Base-by-base conservation (phyloP, 2,113 vertebrate genomes). In the Pelmatolapia mariae region DNA sequence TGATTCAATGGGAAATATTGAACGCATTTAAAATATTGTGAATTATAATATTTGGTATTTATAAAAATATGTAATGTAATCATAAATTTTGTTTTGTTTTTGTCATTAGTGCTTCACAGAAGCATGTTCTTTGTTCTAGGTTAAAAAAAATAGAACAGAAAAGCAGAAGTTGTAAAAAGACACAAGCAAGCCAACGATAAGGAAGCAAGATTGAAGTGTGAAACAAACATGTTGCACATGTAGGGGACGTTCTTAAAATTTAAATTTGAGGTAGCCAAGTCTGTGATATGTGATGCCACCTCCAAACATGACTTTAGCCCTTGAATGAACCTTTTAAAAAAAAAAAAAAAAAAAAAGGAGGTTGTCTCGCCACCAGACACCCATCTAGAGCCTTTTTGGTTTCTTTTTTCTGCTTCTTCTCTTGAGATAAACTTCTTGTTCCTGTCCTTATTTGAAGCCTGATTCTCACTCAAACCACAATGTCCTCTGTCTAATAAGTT, bases 401-500 rank as follows among this genome's bases (percentile, higher is more conserved):
- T 29, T n/a, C 36, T 71, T 66, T 12, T 45, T 80, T 8, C 53
- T 79, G 40, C 82, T 90, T 81, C 80, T 83, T 66, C 83, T 87
- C 54, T 90, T 38, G 24, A 84, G 57, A 83, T 36, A 40, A 88
- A 56, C 10, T 36, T 50, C 52, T 36, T n/a, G 7, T 78, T 83
- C 47, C 52, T 19, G 7, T 78, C 31, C 47, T 63, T 36, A 24
- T 91, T 47, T 90, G 53, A 92, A 91, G 93, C 84, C 89, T 82
- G 57, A 83, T 7, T 43, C 88, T 82, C 87, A 84, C 89, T 31
- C 26, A 89, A 87, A 73, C 79, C 87, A 88, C 89, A 89, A 63
- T 82, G 82, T 91, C 86, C 43, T 57, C 71, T 50, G 43, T 50
- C 89, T 94, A 90, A 93, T 90, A 80, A 85, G 36, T 86, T 87